phyloP scores from a whole-genome alignment of 2,113 vertebrate species.

The Thunnus thynnus region DNA sequence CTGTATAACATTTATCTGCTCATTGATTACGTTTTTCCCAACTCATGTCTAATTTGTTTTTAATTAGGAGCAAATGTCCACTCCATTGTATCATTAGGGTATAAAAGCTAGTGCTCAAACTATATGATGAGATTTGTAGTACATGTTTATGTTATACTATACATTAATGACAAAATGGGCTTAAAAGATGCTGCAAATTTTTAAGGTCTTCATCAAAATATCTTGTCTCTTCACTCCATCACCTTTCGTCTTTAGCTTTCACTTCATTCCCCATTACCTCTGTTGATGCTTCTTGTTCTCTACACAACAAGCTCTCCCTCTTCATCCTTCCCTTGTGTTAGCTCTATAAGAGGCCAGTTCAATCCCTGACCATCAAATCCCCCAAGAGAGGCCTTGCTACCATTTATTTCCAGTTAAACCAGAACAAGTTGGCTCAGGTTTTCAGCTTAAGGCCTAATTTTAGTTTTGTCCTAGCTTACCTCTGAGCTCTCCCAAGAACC shows the following conservation, averaged over 20 bases:
- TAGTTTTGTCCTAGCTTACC: slow-evolving; percentile 58
- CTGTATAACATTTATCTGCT: slow-evolving; percentile 1
- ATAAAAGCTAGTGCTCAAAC: neutral
- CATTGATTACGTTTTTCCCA: neutral
- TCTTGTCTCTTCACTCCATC: too few species aligned
- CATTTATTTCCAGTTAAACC: slow-evolving; percentile 88
- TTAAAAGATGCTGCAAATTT: neutral
- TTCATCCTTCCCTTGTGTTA: slow-evolving; percentile 2
- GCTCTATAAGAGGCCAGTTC: slow-evolving; percentile 48
- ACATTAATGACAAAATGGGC: neutral
- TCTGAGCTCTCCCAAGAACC: slow-evolving; percentile 57
- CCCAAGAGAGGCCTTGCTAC: slow-evolving; percentile 79
- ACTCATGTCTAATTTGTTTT: slow-evolving; percentile 7
- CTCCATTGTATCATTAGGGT: neutral
- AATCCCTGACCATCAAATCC: slow-evolving; percentile 80
- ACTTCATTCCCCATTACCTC: slow-evolving; percentile 66
- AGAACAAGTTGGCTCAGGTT: slow-evolving; percentile 43
- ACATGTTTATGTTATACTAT: neutral
- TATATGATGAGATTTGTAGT: neutral
- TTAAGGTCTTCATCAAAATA: too few species aligned
- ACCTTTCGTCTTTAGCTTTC: too few species aligned
- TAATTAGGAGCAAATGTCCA: neutral
- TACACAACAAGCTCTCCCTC: neutral
- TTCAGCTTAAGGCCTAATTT: slow-evolving; percentile 56
- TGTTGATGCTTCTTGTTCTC: slow-evolving; percentile 73